phyloP scores from a whole-genome alignment of 2,888 invertebrate species.

The Polia nebulosa region DNA sequence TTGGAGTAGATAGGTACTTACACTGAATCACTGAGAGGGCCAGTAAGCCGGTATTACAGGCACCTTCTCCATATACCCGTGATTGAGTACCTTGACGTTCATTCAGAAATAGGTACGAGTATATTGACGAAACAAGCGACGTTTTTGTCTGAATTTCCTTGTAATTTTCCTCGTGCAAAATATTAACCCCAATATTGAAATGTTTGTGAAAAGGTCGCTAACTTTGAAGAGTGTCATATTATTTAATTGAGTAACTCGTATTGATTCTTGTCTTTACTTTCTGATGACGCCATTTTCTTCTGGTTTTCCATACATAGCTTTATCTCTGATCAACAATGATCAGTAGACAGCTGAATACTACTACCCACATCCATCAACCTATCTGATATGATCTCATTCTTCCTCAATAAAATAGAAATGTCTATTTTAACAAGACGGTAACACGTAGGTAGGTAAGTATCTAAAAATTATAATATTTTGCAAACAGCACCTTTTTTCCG shows the following conservation, averaged over 20 bases:
- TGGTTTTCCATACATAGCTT: slow-evolving; percentile 5
- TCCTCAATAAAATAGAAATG: slow-evolving; percentile 20
- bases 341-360: slow-evolving; percentile 22
- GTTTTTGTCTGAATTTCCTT: background rate
- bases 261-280: background rate
- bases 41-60: slow-evolving; percentile 41
- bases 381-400: slow-evolving; percentile 17
- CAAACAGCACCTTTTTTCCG: too few species aligned
- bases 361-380: slow-evolving; percentile 36
- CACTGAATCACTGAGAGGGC: slow-evolving; percentile 12
- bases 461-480: too few species aligned
- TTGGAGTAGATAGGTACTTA: slow-evolving; percentile 29
- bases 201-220: background rate
- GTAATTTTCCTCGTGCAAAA: background rate
- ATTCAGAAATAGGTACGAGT: slow-evolving; percentile 6
- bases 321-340: slow-evolving; percentile 31
- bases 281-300: background rate
- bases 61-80: slow-evolving; percentile 22
- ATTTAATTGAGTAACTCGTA: slow-evolving; percentile 1
- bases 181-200: slow-evolving; percentile 8
- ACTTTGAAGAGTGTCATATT: slow-evolving; percentile 3
- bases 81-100: slow-evolving; percentile 17
- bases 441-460: background rate
- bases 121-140: background rate
- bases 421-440: slow-evolving; percentile 3